phyloP scores from a whole-genome alignment of 2,797 vertebrate species.

The Limnodromus scolopaceus region DNA sequence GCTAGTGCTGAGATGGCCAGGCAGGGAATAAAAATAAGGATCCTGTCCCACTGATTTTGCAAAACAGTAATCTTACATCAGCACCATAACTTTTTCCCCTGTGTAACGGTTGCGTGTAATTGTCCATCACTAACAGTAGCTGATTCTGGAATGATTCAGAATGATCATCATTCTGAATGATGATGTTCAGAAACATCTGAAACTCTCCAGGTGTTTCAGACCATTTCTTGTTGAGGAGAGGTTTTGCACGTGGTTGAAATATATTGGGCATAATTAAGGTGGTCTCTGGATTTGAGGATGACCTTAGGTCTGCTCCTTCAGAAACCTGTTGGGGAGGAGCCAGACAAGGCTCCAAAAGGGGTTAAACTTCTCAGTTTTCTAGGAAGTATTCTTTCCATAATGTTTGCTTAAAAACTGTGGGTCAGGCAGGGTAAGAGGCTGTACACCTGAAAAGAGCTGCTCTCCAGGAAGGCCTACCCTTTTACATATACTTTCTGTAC shows the following conservation, averaged over 20 bases:
- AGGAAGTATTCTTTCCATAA: neutral
- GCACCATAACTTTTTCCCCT: neutral
- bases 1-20: neutral
- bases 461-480: neutral
- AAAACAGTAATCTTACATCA: neutral
- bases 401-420: neutral
- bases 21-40: neutral
- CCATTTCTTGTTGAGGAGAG: neutral
- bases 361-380: neutral
- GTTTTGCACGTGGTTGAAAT: neutral
- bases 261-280: neutral
- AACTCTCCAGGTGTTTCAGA: neutral
- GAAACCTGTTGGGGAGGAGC: neutral
- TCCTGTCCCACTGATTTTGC: neutral
- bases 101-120: neutral
- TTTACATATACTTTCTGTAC: neutral
- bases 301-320: neutral
- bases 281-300: neutral
- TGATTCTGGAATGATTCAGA: neutral
- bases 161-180: too few species aligned
- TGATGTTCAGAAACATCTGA: too few species aligned
- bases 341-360: neutral
- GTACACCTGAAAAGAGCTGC: neutral
- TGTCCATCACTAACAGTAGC: neutral
- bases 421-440: neutral